Conservation (phyloP, 2,113 vertebrate species). For the Nycticebus coucang region DNA sequence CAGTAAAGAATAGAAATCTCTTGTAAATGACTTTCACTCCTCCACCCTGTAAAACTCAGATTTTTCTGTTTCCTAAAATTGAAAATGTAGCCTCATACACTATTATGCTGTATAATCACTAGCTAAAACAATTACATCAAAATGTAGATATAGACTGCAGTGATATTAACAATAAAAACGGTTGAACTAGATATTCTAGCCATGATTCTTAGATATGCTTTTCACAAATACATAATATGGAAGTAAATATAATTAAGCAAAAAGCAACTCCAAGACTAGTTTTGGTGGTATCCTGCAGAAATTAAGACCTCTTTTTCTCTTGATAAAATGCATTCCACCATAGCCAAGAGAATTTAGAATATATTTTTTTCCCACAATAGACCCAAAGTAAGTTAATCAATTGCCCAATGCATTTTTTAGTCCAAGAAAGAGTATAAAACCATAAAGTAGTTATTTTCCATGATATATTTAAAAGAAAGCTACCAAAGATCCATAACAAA, state of each 20-base stretch:
- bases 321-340: slow-evolving; percentile 11
- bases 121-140: not conserved
- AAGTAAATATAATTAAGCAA: slow-evolving; percentile 41
- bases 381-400: not conserved
- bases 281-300: not conserved
- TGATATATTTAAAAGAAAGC: slow-evolving; percentile 41
- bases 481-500: not conserved
- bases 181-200: not conserved
- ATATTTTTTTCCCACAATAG: not conserved
- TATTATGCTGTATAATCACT: not conserved
- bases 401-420: not conserved
- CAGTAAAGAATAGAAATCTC: slow-evolving; percentile 37
- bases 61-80: slow-evolving; percentile 17
- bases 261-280: not conserved
- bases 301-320: not conserved
- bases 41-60: slow-evolving; percentile 7
- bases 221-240: not conserved
- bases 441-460: slow-evolving; percentile 38
- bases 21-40: slow-evolving; percentile 25
- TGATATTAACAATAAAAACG: not conserved
- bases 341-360: slow-evolving; percentile 28
- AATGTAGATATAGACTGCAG: not conserved
- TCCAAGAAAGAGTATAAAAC: not conserved
- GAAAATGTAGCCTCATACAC: slow-evolving; percentile 7
- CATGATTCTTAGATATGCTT: not conserved